Conservation (phyloP, 1,140 invertebrate genomes). For the Drosophila ironensis region DNA sequence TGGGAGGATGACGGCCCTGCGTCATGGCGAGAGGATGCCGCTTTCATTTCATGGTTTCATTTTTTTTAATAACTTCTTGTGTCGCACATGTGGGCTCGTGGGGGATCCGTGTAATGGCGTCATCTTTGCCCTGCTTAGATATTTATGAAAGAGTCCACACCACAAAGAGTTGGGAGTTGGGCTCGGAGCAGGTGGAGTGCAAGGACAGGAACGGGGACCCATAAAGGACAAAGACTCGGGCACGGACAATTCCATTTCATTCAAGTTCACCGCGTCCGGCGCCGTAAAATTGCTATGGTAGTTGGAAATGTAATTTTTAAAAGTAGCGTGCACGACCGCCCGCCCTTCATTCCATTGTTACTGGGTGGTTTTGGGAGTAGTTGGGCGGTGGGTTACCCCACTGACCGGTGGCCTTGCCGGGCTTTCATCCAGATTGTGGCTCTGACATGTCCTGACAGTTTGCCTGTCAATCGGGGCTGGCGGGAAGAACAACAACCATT, state of each 20-base stretch:
- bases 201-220: conserved; percentile 8
- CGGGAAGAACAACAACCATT: not conserved
- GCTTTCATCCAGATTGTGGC: conserved; percentile 35
- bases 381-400: no score
- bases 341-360: not conserved
- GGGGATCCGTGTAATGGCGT: conserved; percentile 30
- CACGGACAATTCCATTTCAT: conserved; percentile 17
- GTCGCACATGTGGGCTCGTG: conserved; percentile 1
- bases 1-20: conserved; percentile 16
- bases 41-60: conserved; percentile 7
- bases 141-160: conserved; percentile 53
- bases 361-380: conserved; percentile 19
- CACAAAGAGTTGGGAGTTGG: not conserved
- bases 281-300: conserved; percentile 27
- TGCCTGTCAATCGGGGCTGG: not conserved
- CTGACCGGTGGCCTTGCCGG: conserved; percentile 38
- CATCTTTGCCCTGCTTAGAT: conserved; percentile 52
- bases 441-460: conserved; percentile 15
- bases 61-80: conserved; percentile 2
- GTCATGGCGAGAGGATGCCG: conserved; percentile 36
- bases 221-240: not conserved
- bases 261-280: conserved; percentile 19
- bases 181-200: not conserved
- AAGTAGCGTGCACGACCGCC: conserved; percentile 17
- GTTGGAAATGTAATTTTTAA: conserved; percentile 30